phyloP scores from a whole-genome alignment of 2,113 vertebrate genomes.

The Pomatostomus ruficeps region DNA sequence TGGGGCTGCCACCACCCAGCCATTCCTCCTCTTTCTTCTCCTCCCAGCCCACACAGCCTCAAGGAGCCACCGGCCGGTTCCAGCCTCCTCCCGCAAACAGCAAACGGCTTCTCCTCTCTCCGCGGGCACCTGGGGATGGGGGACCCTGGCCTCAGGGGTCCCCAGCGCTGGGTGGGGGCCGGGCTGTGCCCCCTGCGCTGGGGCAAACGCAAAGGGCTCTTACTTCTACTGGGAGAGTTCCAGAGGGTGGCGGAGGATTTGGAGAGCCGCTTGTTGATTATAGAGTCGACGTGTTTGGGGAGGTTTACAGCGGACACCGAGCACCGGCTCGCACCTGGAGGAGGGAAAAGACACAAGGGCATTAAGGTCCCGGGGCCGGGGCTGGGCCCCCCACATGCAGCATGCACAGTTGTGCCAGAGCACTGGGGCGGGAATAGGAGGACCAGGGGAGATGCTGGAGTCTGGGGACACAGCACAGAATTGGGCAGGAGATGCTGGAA shows the following conservation, averaged over 20 bases:
- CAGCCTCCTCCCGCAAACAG: conserved; percentile 24
- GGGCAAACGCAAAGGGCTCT: conserved; percentile 73
- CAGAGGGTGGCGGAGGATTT: conserved; percentile 99
- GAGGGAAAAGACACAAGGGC: conserved; percentile 80
- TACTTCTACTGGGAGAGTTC: conserved; percentile 99
- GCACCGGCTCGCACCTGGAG: conserved; percentile 96
- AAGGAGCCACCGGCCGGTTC: not conserved
- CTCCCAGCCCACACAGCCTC: not conserved
- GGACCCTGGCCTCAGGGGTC: not conserved
- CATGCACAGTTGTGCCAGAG: conserved; percentile 22
- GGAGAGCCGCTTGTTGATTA: conserved; percentile 99
- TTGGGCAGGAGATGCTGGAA: not conserved
- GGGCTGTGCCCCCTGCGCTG: conserved; percentile 45
- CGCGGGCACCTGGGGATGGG: not conserved
- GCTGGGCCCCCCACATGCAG: conserved; percentile 26
- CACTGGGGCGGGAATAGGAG: not conserved
- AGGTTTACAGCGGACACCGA: conserved; percentile 98
- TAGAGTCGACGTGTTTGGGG: conserved; percentile 98
- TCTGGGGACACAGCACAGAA: not conserved
- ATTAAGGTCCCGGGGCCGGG: conserved; percentile 66
- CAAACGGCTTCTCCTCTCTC: conserved; percentile 48
- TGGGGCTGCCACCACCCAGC: not conserved
- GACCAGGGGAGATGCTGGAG: not conserved
- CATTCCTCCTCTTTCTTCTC: not conserved
- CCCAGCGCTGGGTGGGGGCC: conserved; percentile 44